Conservation (phyloP, 2,797 vertebrate genomes). For the Rhabdophis nuchalis region DNA sequence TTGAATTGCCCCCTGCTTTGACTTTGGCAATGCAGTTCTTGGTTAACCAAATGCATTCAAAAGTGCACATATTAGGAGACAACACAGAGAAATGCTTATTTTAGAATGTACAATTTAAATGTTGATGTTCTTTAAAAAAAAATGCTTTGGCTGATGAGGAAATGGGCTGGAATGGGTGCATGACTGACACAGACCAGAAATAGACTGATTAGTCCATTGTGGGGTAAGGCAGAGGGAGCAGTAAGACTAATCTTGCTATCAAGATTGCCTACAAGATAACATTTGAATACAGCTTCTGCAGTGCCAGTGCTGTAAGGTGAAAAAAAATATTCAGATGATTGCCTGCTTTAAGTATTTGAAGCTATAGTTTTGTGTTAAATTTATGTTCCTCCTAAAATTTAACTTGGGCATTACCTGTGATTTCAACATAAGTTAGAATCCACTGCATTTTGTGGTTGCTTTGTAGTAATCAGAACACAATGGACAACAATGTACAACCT, state of each 20-base stretch:
- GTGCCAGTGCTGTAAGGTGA: not conserved
- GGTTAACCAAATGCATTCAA: not conserved
- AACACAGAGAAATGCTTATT: not conserved
- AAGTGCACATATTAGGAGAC: not conserved
- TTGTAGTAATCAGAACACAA: not conserved
- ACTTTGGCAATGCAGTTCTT: not conserved
- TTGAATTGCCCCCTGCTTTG: not conserved
- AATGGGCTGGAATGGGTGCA: not conserved
- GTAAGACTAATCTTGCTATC: not conserved
- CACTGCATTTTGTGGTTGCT: not conserved
- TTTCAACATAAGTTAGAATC: not conserved
- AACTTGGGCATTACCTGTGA: not conserved
- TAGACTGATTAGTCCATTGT: not conserved
- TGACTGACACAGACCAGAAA: not conserved
- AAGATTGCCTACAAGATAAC: not conserved
- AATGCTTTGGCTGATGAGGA: not conserved
- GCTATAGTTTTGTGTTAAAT: not conserved
- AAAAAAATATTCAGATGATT: not conserved
- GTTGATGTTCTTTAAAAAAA: not conserved
- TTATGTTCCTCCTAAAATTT: not conserved
- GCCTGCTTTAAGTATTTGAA: constrained; percentile 33
- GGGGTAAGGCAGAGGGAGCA: not conserved
- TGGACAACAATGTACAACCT: constrained; percentile 31
- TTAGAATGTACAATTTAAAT: not conserved
- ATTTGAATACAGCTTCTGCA: not conserved